Base-by-base conservation (phyloP, 1,140 invertebrate species). In the Ostrea denselamellosa region DNA sequence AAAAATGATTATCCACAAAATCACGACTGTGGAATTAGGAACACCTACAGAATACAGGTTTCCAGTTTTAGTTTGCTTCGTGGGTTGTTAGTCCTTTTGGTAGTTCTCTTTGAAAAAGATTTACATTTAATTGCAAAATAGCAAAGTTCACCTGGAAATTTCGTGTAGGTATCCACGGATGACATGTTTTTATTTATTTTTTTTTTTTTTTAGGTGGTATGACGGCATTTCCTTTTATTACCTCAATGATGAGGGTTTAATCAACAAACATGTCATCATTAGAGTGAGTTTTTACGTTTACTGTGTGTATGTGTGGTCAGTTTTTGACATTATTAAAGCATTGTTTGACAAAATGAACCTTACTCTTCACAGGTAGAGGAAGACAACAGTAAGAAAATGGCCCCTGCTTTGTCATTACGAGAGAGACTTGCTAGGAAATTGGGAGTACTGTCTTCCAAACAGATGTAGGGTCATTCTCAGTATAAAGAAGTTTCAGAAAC, bases 201-300 rank as follows among this genome's bases (percentile, higher is more conserved):
- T 17, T 0, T 62, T 28, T 77, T 77, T 62, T 5, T 28, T 28
- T 34, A 77, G 68, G 28, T 77, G 68, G 68, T 77, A 77, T 77
- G 68, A 77, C 28, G 68, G 68, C 25, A 77, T 77, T 34, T 77
- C 68, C 2, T 25, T 28, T 34, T 77, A 77, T 77, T 77, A 77
- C 68, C 68, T 77, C 68, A 77, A 77, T 77, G 68, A 77, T 28
- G 68, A 77, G 17, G 68, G 68, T 77, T 77, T 77, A 77, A 25
- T 77, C 10, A 34, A 77, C 25, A 77, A 77, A 17, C 68, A 77
- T 77, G 68, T 77, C 28, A 28, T 77, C 68, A 77, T 9, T 9
- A 25, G 68, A 25, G 68, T 77, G 12, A 77, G 68, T 77, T 8
- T 34, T 25, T 28, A 10, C 14, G 5, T 62, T 62, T n/a, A 17